Evolutionary conservation across 1,140 invertebrate species (phyloP), one percentile per base, ranked within the genome.

Genomic region (Ditylenchus dipsaci): DNA sequence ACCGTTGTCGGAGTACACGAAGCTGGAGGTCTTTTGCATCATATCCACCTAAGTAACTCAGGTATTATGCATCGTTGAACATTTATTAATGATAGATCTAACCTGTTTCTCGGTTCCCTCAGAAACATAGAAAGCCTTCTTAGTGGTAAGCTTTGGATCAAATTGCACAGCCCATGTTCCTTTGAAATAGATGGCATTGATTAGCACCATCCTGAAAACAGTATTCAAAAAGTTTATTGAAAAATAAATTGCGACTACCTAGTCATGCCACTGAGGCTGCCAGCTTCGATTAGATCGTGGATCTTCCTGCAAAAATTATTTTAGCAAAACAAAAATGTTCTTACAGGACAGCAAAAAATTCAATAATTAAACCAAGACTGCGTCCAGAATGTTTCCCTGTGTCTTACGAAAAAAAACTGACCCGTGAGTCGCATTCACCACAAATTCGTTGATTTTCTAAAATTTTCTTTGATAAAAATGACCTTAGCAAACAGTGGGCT

Each of bases 131-230:
- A 76, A 76, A 17, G 26, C 15, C 61, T 63, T 65, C 29, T 77
- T 71, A 11, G 15, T 8, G 8, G 74, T 76, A 33, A 5, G 1
- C 3, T 58, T 0, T 19, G 29, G 15, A 27, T 70, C 23, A 56
- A 76, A 76, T 21, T 70, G 23, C 0, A 47, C 47, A 26, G n/a
- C 30, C 75, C 75, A 76, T 21, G 29, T 66, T n/a, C 74, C 74
- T 19, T 76, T 76, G 66, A 76, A 77, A 57, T 76, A 76, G 17
- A 73, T 45, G 8, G 75, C 75, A 64, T 76, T 76, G 38, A 76
- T 64, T 8, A 76, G 53, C 43, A 76, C 42, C 61, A 70, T 65
- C 27, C 65, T 74, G n/a, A 11, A 69, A 68, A 69, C 8, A 19
- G 43, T 13, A 21, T 9, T 0, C 11, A 63, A 45, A 15, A 9